Conservation (phyloP, 2,797 vertebrate genomes). For the Macropodus opercularis region DNA sequence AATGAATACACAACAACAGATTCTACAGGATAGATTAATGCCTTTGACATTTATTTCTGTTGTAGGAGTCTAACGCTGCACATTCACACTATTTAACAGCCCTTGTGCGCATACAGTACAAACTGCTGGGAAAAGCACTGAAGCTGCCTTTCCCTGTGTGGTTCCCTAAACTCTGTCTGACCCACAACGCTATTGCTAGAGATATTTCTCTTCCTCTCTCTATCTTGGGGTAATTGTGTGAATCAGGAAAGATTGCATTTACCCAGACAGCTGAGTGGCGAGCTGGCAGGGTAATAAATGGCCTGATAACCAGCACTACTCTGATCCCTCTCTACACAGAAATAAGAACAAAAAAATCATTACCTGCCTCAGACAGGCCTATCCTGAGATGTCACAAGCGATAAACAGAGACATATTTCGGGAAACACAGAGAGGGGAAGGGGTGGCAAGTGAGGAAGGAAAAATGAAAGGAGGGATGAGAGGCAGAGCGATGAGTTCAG, state of each 20-base stretch:
- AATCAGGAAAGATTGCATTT: slow-evolving; percentile 86
- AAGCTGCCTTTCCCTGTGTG: slow-evolving; percentile 39
- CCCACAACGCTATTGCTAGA: slow-evolving; percentile 51
- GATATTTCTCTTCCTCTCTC: slow-evolving; percentile 68
- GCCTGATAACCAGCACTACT: slow-evolving; percentile 78
- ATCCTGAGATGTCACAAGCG: slow-evolving; percentile 80
- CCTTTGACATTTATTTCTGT: slow-evolving; percentile 37
- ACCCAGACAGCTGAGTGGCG: slow-evolving; percentile 80
- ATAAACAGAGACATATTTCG: slow-evolving; percentile 83
- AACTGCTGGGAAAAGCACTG: slow-evolving; percentile 9
- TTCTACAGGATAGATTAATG: slow-evolving; percentile 40
- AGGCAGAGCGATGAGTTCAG: slow-evolving; percentile 31
- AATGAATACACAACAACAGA: slow-evolving; percentile 34
- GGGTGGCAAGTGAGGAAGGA: slow-evolving; percentile 2
- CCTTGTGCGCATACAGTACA: slow-evolving; percentile 3
- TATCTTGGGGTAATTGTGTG: slow-evolving; percentile 83
- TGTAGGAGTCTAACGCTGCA: slow-evolving; percentile 12
- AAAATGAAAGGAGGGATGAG: slow-evolving; percentile 24
- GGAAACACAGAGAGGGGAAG: slow-evolving; percentile 31
- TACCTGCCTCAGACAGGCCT: slow-evolving; percentile 79
- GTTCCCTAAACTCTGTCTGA: slow-evolving; percentile 67
- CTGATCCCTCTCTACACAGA: slow-evolving; percentile 69
- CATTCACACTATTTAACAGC: slow-evolving; percentile 8
- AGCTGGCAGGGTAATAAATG: slow-evolving; percentile 84
- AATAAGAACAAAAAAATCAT: slow-evolving; percentile 82